phyloP scores from a whole-genome alignment of 53 echinoderm and acorn worm genomes.

The Holothuria leucospilota region DNA sequence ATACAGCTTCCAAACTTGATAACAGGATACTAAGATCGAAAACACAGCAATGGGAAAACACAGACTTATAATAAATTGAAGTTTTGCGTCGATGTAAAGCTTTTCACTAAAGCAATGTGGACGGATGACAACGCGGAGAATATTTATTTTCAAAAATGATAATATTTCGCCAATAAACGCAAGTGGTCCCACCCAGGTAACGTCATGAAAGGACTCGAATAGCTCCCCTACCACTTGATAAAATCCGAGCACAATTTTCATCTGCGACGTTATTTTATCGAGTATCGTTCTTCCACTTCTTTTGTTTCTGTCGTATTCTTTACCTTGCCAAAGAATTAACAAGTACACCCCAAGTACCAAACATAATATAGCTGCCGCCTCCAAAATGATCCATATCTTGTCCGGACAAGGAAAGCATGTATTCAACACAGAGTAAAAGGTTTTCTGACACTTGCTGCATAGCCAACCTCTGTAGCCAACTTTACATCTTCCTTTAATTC shows the following conservation, averaged over 20 bases:
- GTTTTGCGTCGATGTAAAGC: neutral
- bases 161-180: neutral
- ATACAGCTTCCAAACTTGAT: too few species aligned
- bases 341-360: too few species aligned
- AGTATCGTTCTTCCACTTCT: neutral
- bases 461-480: slow-evolving; percentile 7
- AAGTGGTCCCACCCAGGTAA: neutral
- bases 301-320: neutral
- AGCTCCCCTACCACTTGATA: slow-evolving; percentile 21
- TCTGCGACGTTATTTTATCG: neutral
- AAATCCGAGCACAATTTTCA: slow-evolving; percentile 13
- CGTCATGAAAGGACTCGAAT: neutral
- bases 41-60: neutral
- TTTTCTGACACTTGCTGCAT: slow-evolving; percentile 12
- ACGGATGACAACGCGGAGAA: neutral
- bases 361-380: neutral
- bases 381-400: neutral
- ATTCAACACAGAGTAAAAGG: neutral
- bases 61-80: neutral
- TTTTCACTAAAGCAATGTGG: slow-evolving; percentile 4
- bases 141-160: neutral
- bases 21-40: neutral
- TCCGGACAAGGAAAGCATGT: neutral
- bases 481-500: neutral
- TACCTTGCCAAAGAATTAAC: slow-evolving; percentile 8